Base-by-base conservation (phyloP, 2,888 invertebrate genomes). In the Agrotis puta region DNA sequence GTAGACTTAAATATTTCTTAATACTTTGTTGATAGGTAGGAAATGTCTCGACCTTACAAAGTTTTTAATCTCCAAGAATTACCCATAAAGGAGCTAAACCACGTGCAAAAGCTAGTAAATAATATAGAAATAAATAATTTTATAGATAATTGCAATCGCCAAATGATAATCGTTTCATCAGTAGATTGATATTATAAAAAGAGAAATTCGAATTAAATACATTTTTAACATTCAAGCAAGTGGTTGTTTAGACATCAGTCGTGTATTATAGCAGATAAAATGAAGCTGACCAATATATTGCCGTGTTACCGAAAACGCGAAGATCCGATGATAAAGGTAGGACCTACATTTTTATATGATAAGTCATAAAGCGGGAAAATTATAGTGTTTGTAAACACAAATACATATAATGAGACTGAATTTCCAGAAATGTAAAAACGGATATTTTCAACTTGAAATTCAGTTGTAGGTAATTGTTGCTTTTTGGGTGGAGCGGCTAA, bases 221-320 rank as follows among this genome's bases (percentile, higher is more conserved):
- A 56, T 3, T 56, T 33, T 57, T 57, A 39, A 66, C 57, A 72
- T 66, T 66, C 20, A 27, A 27, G 39, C 4, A n/a, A 18, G 16
- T 57, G 50, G 45, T 65, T 65, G 50, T 57, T n/a, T 50, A 47
- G n/a, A 47, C n/a, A 66, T 74, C 50, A 66, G 66, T 66, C 66
- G 66, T 39, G 39, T 27, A 39, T 20, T 27, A 9, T 65, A 74
- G 20, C 45, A 47, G 58, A 57, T 16, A 13, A 74, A 66, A 72
- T 74, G 56, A 72, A 74, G 45, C 14, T 74, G 9, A 47, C 50
- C 24, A 74, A 13, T 47, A 39, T 72, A 2, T 20, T 72, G 9
- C 72, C 72, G 50, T 72, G 72, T 58, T 72, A 20, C 43, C 56
- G 50, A 16, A 75, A 74, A 61, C 27, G 50, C 45, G 48, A 22